phyloP scores from a whole-genome alignment of 2,888 invertebrate genomes.

The Tortrix viridana region DNA sequence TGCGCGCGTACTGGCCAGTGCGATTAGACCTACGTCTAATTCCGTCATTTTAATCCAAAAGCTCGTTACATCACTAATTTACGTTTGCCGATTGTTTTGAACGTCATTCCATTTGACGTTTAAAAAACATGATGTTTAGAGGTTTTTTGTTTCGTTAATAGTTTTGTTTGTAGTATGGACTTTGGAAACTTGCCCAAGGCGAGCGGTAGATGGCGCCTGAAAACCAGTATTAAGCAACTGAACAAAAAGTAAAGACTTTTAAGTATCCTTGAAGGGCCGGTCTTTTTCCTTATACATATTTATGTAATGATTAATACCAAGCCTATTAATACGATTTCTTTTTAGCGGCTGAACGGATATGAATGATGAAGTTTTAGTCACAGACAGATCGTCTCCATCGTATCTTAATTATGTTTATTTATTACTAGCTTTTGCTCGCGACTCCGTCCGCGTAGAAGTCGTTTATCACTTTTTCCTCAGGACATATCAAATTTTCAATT shows the following conservation, averaged over 20 bases:
- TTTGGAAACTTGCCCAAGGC: slow-evolving; percentile 8
- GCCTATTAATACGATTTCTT: background rate
- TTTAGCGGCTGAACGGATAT: no score
- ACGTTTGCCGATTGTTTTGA: slow-evolving; percentile 20
- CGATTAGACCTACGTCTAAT: slow-evolving; percentile 23
- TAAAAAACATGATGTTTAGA: slow-evolving; percentile 21
- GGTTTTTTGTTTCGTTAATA: slow-evolving; percentile 4
- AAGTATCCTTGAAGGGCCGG: no score
- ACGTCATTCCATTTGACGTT: slow-evolving; percentile 27
- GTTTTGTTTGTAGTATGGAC: background rate
- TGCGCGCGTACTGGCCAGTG: slow-evolving; percentile 7
- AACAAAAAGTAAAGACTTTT: no score
- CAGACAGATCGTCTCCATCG: no score
- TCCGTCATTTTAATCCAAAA: slow-evolving; percentile 27
- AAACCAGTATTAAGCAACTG: no score
- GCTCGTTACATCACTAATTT: slow-evolving; percentile 36
- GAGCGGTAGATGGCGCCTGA: background rate
- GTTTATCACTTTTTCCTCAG: no score
- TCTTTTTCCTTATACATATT: no score
- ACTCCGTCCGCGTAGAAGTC: no score
- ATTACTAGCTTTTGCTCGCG: no score
- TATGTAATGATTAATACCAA: background rate
- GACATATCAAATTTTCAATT: no score
- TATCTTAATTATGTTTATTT: no score
- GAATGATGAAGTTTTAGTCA: no score